Evolutionary conservation across 2,888 invertebrate genomes (phyloP).

Genomic region (Cheilosia vulpina): DNA sequence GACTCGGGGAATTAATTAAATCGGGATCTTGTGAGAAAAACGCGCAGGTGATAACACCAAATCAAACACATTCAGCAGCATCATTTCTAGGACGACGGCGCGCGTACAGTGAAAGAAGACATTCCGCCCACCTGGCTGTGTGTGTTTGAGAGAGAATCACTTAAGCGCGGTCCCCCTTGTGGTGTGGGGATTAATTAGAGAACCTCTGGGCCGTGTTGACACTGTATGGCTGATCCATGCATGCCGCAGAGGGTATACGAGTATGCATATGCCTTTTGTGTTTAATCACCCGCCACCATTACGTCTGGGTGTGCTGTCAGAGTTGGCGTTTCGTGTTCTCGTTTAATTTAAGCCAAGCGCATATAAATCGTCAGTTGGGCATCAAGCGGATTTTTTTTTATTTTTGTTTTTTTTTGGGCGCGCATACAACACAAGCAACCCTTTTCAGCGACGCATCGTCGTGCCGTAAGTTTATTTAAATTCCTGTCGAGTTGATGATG

Average conservation of each 20-base stretch:
- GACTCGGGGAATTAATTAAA: conserved; percentile 55
- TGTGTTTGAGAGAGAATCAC: conserved; percentile 39
- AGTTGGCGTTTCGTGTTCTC: conserved; percentile 70
- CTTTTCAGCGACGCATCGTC: conserved; percentile 26
- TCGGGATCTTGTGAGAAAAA: conserved; percentile 43
- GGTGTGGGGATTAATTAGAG: conserved; percentile 68
- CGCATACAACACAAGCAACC: conserved; percentile 41
- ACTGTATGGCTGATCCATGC: conserved; percentile 53
- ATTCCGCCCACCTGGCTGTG: conserved; percentile 65
- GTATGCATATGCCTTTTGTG: conserved; percentile 24
- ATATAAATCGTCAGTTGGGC: conserved; percentile 61
- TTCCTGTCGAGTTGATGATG: conserved; percentile 59
- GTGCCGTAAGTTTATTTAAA: conserved; percentile 69
- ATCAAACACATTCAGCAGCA: conserved; percentile 54
- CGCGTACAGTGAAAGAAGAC: conserved; percentile 35
- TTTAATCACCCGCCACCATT: conserved; percentile 62
- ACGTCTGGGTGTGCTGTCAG: conserved; percentile 44
- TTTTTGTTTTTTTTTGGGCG: background rate
- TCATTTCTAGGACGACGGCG: background rate
- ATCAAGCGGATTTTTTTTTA: conserved; percentile 41
- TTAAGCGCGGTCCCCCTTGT: conserved; percentile 53
- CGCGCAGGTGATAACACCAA: conserved; percentile 55
- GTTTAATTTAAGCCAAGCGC: conserved; percentile 58
- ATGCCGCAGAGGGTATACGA: conserved; percentile 1
- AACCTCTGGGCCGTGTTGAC: conserved; percentile 65